Conservation (phyloP, 2,888 invertebrate genomes). For the Tetragonisca angustula region DNA sequence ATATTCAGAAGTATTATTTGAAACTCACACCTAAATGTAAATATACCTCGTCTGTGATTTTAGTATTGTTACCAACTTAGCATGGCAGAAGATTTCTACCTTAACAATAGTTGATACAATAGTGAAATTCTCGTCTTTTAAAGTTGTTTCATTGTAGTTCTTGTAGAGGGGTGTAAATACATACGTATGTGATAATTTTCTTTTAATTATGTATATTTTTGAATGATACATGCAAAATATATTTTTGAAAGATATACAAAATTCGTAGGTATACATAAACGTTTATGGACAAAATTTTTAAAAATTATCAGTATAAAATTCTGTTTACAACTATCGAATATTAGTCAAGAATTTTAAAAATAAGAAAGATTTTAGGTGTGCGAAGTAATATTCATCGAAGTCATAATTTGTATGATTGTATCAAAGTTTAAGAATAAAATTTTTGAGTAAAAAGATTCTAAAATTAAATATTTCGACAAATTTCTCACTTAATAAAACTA, state of each 20-base stretch:
- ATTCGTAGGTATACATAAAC: not conserved
- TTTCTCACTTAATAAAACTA: too few species aligned
- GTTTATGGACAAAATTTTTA: accelerated
- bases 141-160: not conserved
- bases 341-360: not conserved
- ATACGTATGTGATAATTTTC: not conserved
- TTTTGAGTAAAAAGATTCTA: too few species aligned
- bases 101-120: not conserved
- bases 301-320: not conserved
- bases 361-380: not conserved
- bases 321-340: not conserved
- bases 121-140: accelerated
- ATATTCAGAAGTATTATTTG: too few species aligned
- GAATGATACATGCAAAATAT: too few species aligned
- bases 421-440: too few species aligned
- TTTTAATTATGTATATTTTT: too few species aligned
- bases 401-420: not conserved
- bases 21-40: too few species aligned
- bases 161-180: not conserved
- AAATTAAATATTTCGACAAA: too few species aligned
- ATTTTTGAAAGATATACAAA: not conserved
- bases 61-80: not conserved
- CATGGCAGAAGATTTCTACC: accelerated
- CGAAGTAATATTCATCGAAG: accelerated
- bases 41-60: too few species aligned